A percentile compares a stretch with the other conserved stretches of the same genome.
Conservation (phyloP, 1,140 invertebrate species). For the Cyrtorhinus lividipennis region DNA sequence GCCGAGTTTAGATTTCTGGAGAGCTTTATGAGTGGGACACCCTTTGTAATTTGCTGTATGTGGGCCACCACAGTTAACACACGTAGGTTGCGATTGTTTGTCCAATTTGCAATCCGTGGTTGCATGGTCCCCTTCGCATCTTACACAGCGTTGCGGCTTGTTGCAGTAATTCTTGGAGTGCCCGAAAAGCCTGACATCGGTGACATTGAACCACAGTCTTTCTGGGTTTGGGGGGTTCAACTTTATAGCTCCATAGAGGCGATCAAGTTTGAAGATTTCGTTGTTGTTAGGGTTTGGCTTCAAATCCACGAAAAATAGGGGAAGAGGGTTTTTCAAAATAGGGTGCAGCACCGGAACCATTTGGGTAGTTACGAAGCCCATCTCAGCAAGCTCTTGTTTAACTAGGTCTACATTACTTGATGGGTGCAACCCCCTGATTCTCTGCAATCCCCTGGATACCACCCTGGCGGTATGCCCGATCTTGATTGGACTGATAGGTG, state of each 20-base stretch:
- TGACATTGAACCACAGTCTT: slow-evolving; percentile 28
- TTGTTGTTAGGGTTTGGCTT: slow-evolving; percentile 28
- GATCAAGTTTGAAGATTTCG: slow-evolving; percentile 26
- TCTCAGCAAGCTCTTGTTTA: slow-evolving; percentile 7
- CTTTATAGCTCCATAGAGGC: slow-evolving; percentile 25
- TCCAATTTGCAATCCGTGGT: slow-evolving; percentile 30
- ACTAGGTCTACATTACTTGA: neutral
- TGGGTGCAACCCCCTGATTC: slow-evolving; percentile 5
- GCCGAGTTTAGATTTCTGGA: neutral
- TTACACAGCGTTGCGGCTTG: slow-evolving; percentile 27
- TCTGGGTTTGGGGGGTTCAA: slow-evolving; percentile 26
- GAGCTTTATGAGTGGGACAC: slow-evolving; percentile 18
- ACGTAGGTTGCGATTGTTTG: slow-evolving; percentile 27
- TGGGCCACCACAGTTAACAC: slow-evolving; percentile 27
- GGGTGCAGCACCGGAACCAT: slow-evolving; percentile 2
- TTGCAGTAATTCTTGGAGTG: slow-evolving; percentile 29
- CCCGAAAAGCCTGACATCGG: slow-evolving; percentile 29
- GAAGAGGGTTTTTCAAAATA: slow-evolving; percentile 25
- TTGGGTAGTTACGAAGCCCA: slow-evolving; percentile 1
- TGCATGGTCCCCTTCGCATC: slow-evolving; percentile 28
- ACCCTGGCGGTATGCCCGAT: neutral
- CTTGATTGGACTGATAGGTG: slow-evolving; percentile 13
- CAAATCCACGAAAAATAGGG: slow-evolving; percentile 29
- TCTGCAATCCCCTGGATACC: too few species aligned
- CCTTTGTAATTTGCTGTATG: slow-evolving; percentile 31